A percentile compares a stretch with the other conserved stretches of the same genome.
These are phyloP conservation scores for Camponotus vicinus DNA, from an alignment of 1,140 invertebrate species.

Conservation along the genomic window DNA sequence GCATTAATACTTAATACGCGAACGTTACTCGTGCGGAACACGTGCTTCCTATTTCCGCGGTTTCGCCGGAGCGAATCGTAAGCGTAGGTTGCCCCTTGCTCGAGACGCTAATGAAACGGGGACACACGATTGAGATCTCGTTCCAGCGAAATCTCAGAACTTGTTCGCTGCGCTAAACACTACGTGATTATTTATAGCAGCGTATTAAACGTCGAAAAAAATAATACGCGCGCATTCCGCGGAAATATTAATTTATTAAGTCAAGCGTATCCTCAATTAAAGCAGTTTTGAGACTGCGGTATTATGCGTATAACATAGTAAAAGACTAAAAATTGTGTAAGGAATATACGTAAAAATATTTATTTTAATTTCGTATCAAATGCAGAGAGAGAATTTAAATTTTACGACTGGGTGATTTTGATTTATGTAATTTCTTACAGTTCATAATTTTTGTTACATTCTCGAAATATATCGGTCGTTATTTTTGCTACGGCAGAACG, in stretches of 20 bases:
- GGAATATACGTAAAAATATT: neutral
- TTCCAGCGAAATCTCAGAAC: conserved; percentile 35
- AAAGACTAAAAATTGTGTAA: neutral
- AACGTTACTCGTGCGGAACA: conserved; percentile 64
- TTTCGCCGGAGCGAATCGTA: conserved; percentile 48
- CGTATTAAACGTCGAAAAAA: neutral
- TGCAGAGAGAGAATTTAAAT: neutral
- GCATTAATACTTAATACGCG: conserved; percentile 24
- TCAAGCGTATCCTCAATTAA: neutral
- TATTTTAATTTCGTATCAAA: neutral
- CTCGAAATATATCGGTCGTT: neutral
- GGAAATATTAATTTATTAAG: conserved; percentile 7
- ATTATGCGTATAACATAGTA: neutral
- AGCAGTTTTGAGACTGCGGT: neutral
- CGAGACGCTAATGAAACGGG: conserved; percentile 17
- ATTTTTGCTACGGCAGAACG: neutral
- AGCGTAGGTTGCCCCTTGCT: conserved; percentile 38
- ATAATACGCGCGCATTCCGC: neutral
- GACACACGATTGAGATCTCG: conserved; percentile 39
- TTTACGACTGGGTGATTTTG: neutral
- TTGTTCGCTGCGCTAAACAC: neutral
- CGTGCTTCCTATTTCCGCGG: conserved; percentile 69
- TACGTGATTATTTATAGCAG: conserved; percentile 3
- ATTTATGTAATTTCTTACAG: neutral
- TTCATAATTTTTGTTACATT: conserved; percentile 16